These are phyloP conservation scores for Andrena marginata DNA, from an alignment of 2,888 invertebrate species.

Conservation along the genomic window DNA sequence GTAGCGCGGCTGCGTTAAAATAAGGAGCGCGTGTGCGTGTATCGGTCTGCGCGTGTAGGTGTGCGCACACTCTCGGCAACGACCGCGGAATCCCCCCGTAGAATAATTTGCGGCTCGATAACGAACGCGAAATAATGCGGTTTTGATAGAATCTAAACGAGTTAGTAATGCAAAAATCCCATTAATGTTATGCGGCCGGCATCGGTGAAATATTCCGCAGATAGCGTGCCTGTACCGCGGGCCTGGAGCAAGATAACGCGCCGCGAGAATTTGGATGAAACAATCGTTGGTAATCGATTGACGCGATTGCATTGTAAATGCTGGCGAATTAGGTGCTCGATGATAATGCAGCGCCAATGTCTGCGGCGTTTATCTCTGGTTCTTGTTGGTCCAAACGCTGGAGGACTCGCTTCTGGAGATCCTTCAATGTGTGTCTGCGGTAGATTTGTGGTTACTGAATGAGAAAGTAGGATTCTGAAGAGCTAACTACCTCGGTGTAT, in stretches of 20 bases:
- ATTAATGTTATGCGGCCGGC: conserved; percentile 53
- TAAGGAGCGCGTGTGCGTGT: conserved; percentile 4
- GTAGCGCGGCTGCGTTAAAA: conserved; percentile 24
- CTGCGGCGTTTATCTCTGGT: neutral
- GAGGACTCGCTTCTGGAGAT: neutral
- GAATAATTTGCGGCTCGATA: conserved; percentile 57
- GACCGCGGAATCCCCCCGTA: conserved; percentile 10
- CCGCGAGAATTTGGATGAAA: conserved; percentile 5
- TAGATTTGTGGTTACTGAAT: no score
- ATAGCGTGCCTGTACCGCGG: conserved; percentile 27
- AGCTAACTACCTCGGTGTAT: no score
- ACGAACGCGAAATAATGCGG: conserved; percentile 43
- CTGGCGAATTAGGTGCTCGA: conserved; percentile 12
- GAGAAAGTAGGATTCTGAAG: no score
- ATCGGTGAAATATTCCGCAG: conserved; percentile 49
- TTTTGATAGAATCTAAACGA: conserved; percentile 60
- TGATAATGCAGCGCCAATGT: neutral
- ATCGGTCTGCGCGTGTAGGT: neutral
- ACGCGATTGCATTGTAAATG: conserved; percentile 15
- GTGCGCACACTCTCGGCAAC: conserved; percentile 17
- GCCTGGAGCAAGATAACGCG: conserved; percentile 34
- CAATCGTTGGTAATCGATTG: conserved; percentile 49
- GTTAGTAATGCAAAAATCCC: conserved; percentile 64
- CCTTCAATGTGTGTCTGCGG: no score
- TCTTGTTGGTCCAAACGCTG: neutral